Conservation (phyloP, 2,888 invertebrate species). For the Patella pellucida region DNA sequence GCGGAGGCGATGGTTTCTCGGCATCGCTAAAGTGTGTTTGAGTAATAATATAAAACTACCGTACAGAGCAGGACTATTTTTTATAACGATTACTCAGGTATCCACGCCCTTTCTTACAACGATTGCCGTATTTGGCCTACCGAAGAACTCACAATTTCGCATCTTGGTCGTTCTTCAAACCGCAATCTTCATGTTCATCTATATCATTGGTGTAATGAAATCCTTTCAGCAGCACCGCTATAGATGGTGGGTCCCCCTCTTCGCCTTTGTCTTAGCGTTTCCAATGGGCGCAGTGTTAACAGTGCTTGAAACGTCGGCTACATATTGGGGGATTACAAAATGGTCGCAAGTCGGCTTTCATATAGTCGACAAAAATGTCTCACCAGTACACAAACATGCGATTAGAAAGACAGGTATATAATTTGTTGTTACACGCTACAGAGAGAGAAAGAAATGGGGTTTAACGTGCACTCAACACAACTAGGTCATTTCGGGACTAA, state of each 20-base stretch:
- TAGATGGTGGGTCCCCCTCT: conserved; percentile 21
- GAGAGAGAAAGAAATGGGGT: too few relatives aligned
- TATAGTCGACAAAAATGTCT: not conserved
- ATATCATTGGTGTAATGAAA: conserved; percentile 54
- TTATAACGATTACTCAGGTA: not conserved
- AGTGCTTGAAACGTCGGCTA: not conserved
- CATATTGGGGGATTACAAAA: not conserved
- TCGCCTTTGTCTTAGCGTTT: not conserved
- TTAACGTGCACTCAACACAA: too few relatives aligned
- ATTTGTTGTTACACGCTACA: too few relatives aligned
- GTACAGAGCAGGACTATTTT: conserved; percentile 34
- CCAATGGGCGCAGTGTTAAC: not conserved
- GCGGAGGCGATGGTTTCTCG: conserved; percentile 60
- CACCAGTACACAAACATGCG: too few relatives aligned
- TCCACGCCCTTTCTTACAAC: conserved; percentile 28
- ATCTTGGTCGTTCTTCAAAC: conserved; percentile 47
- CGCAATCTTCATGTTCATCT: conserved; percentile 53
- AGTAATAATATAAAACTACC: conserved; percentile 49
- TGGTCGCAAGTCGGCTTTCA: not conserved
- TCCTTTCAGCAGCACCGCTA: conserved; percentile 50
- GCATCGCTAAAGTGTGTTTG: conserved; percentile 52
- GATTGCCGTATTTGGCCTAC: conserved; percentile 43
- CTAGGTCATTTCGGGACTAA: too few relatives aligned
- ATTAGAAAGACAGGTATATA: too few relatives aligned
- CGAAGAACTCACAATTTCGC: conserved; percentile 44